These are phyloP conservation scores for Holocentrus rufus DNA, from an alignment of 2,797 vertebrate species.

Conservation along the genomic window DNA sequence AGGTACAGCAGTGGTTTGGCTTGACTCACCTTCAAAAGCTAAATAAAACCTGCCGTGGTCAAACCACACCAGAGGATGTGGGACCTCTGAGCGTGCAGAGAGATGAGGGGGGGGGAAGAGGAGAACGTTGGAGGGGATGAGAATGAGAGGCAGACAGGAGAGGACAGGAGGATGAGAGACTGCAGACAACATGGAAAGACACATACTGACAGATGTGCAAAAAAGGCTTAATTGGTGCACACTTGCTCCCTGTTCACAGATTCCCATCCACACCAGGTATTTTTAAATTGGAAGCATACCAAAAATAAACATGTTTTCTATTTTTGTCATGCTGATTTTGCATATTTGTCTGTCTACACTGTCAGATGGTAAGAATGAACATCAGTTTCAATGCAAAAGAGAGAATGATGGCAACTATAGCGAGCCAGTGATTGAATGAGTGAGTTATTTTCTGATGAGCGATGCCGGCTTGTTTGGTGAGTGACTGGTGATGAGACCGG, in stretches of 20 bases:
- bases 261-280: neutral
- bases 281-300: neutral
- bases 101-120: constrained; percentile 86
- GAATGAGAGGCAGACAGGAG: constrained; percentile 82
- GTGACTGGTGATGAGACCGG: neutral
- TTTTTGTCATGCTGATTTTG: neutral
- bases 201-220: constrained; percentile 27
- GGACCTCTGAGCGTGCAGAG: constrained; percentile 92
- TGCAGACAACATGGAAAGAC: constrained; percentile 71
- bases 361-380: too few relatives aligned
- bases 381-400: too few relatives aligned
- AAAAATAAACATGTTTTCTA: neutral
- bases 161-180: constrained; percentile 71
- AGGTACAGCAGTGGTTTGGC: constrained; percentile 27
- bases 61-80: constrained; percentile 98
- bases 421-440: neutral
- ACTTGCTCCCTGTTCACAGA: neutral
- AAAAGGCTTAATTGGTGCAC: neutral
- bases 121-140: constrained; percentile 81
- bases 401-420: neutral
- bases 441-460: neutral
- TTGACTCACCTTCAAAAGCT: constrained; percentile 98
- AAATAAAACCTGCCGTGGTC: constrained; percentile 99
- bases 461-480: neutral
- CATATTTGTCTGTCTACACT: too few relatives aligned